A percentile compares a stretch with the other conserved stretches of the same genome.
phyloP scores from a whole-genome alignment of 2,888 invertebrate genomes.

The Troilus luridus region DNA sequence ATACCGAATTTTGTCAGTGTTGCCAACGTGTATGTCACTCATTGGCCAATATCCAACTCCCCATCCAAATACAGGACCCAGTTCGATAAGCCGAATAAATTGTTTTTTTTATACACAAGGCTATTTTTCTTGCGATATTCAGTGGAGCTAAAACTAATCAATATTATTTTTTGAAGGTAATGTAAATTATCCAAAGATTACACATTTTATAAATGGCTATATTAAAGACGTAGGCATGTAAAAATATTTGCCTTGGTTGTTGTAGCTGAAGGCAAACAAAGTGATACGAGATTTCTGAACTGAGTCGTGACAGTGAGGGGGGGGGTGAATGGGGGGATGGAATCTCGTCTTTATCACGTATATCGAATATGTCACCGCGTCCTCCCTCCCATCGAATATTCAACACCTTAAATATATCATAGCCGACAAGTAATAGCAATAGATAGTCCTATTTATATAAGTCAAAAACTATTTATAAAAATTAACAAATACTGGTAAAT shows the following conservation, averaged over 20 bases:
- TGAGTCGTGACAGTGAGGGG: neutral
- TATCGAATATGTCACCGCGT: conserved; percentile 24
- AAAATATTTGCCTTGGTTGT: neutral
- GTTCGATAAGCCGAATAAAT: conserved; percentile 16
- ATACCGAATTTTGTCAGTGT: neutral
- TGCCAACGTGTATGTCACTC: conserved; percentile 46
- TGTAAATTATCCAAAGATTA: too few species aligned
- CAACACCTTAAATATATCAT: neutral
- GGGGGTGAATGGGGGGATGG: neutral
- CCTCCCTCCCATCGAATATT: neutral
- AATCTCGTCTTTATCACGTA: neutral
- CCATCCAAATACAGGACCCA: neutral
- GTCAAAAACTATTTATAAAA: neutral
- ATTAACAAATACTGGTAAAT: too few species aligned
- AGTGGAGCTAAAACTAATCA: neutral
- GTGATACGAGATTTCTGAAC: neutral
- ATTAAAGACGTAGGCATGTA: neutral
- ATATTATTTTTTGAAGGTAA: neutral
- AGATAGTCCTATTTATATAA: neutral
- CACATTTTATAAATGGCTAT: too few species aligned
- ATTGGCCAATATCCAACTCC: conserved; percentile 16
- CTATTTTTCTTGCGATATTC: neutral
- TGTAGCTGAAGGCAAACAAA: neutral
- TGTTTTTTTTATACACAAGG: neutral
- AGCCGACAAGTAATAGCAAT: neutral